Conservation (phyloP, 2,113 vertebrate species). For the Aspiorhynchus laticeps region DNA sequence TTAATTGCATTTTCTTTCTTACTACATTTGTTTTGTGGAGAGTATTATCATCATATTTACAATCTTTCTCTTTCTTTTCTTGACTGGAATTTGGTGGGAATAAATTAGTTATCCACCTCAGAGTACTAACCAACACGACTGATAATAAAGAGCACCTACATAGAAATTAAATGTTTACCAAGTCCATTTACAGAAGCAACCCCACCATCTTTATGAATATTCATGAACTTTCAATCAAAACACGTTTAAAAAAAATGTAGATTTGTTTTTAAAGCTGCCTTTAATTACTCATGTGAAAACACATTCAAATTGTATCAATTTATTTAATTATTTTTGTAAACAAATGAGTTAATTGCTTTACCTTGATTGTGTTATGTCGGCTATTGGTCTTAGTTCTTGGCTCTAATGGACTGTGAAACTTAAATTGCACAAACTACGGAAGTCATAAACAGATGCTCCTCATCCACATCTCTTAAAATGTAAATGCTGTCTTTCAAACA, state of each 20-base stretch:
- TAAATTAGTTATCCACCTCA: background rate
- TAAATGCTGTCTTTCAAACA: conserved; percentile 12
- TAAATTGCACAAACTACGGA: background rate
- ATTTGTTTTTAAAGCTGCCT: background rate
- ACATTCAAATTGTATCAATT: background rate
- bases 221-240: conserved; percentile 5
- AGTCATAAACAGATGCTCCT: conserved; percentile 18
- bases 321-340: conserved; percentile 7
- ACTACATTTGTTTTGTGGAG: background rate
- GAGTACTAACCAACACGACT: background rate
- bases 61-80: background rate
- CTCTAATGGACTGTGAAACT: conserved; percentile 23
- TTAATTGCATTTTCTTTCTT: background rate
- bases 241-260: background rate
- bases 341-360: background rate
- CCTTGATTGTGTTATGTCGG: conserved; percentile 16
- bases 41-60: background rate
- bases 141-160: background rate
- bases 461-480: conserved; percentile 1
- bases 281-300: background rate
- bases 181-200: background rate
- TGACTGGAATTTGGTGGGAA: background rate
- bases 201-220: background rate
- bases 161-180: background rate
- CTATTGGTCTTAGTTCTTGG: conserved; percentile 12